Evolutionary conservation across 2,888 invertebrate species (phyloP).

Genomic region (Podabrus alpinus): DNA sequence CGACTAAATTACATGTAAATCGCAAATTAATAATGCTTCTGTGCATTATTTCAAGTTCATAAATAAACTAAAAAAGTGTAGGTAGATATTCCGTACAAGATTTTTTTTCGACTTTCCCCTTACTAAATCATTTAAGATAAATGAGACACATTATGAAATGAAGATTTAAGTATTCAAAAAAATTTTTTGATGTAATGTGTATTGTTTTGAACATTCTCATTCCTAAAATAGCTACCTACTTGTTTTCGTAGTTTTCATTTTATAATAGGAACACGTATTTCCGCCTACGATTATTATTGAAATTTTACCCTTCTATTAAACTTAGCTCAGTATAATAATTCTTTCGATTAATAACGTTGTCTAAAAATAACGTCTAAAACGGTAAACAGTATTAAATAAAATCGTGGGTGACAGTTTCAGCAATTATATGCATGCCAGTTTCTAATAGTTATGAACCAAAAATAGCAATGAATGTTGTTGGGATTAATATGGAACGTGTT

Average conservation of each 20-base stretch:
- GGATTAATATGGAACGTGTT: slow-evolving; percentile 26
- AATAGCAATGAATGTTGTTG: slow-evolving; percentile 16
- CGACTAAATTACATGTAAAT: background rate
- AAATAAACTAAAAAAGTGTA: too few relatives aligned
- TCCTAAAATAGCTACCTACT: background rate
- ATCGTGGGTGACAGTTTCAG: slow-evolving; percentile 21
- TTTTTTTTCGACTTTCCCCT: background rate
- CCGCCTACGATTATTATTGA: slow-evolving; percentile 4
- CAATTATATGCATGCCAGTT: slow-evolving; percentile 34
- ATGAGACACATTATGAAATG: background rate
- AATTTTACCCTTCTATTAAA: slow-evolving; percentile 1
- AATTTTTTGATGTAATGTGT: background rate
- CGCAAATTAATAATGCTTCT: too few relatives aligned
- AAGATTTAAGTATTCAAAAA: background rate
- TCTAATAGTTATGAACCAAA: slow-evolving; percentile 27
- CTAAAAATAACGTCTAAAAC: slow-evolving; percentile 9
- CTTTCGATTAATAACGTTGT: slow-evolving; percentile 6
- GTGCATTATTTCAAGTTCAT: too few relatives aligned
- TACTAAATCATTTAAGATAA: background rate
- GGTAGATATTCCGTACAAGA: too few relatives aligned
- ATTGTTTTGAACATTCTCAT: background rate
- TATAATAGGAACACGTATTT: background rate
- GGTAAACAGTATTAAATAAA: slow-evolving; percentile 10
- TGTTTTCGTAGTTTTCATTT: background rate
- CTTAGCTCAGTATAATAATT: background rate